Evolutionary conservation across 2,113 vertebrate genomes (phyloP), one percentile per base, ranked within the genome.

Genomic region (Nothobranchius furzeri): DNA sequence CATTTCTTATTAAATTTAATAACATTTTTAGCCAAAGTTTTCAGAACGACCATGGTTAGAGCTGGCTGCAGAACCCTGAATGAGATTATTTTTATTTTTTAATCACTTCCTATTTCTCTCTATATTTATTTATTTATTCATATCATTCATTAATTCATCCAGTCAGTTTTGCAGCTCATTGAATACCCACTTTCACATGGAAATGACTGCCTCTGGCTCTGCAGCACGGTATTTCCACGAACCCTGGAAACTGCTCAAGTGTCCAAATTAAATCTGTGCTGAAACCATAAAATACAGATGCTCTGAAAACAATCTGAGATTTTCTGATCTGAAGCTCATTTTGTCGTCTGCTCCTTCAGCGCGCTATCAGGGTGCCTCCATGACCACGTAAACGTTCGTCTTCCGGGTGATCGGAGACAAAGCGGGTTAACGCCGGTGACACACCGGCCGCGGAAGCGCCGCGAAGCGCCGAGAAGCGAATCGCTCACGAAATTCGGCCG

Each of bases 251-350:
- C 53, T 55, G 60, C 58, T 65, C 40, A 0, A 67, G 54, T 72
- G 58, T 60, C 65, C 76, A 84, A 75, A 30, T 58, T 43, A 57
- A 83, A 65, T 4, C 13, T 64, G 52, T 72, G 62, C 66, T 50
- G 35, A 63, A 45, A 40, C 63, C 36, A 75, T 81, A 13, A 82
- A 85, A 77, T 83, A 79, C 70, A 79, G 68, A 83, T 76, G 51
- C 42, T 58, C 67, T 77, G 75, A 78, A 75, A 82, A 70, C 57
- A 52, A 81, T 55, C 15, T 46, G 62, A 62, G 52, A 15, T 75
- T 57, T 47, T 70, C 10, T 64, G 72, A 83, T 76, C 48, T 75
- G 72, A 79, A 58, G 46, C 45, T 60, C 70, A 43, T 65, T 66
- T 45, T 56, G 57, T 70, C 57, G 59, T 57, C 53, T 55, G 58